These are phyloP conservation scores for Blastobasis lacticolella DNA, from an alignment of 2,888 invertebrate genomes.

Conservation along the genomic window DNA sequence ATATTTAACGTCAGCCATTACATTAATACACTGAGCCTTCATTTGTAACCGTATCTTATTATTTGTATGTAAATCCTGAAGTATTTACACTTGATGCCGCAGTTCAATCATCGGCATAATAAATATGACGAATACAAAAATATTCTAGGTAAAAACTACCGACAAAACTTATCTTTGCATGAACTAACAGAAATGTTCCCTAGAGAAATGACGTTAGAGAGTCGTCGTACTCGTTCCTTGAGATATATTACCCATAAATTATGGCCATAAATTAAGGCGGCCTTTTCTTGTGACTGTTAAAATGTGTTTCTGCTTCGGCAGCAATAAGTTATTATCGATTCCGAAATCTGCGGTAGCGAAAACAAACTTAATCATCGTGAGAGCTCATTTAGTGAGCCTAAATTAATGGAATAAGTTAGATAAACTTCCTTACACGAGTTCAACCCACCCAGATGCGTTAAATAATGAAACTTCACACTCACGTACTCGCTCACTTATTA, in stretches of 20 bases:
- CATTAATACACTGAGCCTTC: no score
- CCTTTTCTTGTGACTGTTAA: conserved; percentile 7
- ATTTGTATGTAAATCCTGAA: no score
- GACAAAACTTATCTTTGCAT: no score
- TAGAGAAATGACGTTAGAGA: conserved; percentile 2
- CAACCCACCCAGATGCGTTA: conserved; percentile 11
- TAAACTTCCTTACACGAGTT: conserved; percentile 24
- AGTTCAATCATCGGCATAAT: no score
- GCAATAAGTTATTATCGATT: conserved; percentile 17
- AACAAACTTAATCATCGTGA: conserved; percentile 31
- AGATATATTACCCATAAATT: conserved; percentile 7
- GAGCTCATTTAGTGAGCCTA: conserved; percentile 34
- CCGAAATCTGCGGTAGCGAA: conserved; percentile 21
- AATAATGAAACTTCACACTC: conserved; percentile 17
- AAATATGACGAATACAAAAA: no score
- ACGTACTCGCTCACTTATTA: conserved; percentile 13
- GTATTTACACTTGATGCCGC: no score
- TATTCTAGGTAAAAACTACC: no score
- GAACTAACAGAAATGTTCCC: not conserved
- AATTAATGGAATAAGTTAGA: conserved; percentile 37
- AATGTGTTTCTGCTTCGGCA: conserved; percentile 7
- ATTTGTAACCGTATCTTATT: no score
- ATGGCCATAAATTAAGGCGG: conserved; percentile 6
- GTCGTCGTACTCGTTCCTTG: not conserved
- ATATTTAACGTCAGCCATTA: no score